Base-by-base conservation (phyloP, 2,888 invertebrate genomes). In the Tetanocera ferruginea region DNA sequence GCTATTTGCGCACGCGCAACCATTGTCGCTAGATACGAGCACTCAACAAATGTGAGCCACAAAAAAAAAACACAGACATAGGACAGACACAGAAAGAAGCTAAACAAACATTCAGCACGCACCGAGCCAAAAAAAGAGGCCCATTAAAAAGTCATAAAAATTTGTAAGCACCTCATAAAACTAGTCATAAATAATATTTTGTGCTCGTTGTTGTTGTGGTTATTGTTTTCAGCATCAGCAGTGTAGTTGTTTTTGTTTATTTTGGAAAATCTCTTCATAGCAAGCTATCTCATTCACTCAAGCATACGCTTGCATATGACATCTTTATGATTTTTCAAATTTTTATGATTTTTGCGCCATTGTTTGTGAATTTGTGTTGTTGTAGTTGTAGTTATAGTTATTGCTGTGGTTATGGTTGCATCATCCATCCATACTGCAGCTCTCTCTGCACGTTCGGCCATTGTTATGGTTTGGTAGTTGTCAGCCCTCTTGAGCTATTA, bases 121-220 rank as follows among this genome's bases (percentile, higher is more conserved):
- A 72, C 11, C 28, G 43, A 70, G 28, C 9, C 43, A 72, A 25
- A 9, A 55, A 57, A 28, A 70, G 23, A n/a, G 9, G 28, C 31
- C 88, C 87, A 89, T 89, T 89, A 90, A 90, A 90, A 89, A 87
- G 85, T 86, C 89, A 87, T 90, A 89, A 89, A 89, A 89, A 89
- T 88, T 89, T 90, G 90, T 90, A 89, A 88, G 86, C 89, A 90
- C 89, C 88, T 90, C 90, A 89, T 90, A 90, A 90, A 89, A 88
- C 86, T 87, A 87, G 88, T 88, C 89, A 89, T 89, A 89, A 88
- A 88, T 89, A 87, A 86, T 86, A 85, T 87, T 81, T 87, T 71
- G 73, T 77, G 64, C 75, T 72, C 67, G 82, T 77, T 81, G 78
- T 78, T 77, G 81, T 77, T 83, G 80, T 51, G 70, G 71, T 79